Base-by-base conservation (phyloP, 2,797 vertebrate genomes). In the Salmo trutta region DNA sequence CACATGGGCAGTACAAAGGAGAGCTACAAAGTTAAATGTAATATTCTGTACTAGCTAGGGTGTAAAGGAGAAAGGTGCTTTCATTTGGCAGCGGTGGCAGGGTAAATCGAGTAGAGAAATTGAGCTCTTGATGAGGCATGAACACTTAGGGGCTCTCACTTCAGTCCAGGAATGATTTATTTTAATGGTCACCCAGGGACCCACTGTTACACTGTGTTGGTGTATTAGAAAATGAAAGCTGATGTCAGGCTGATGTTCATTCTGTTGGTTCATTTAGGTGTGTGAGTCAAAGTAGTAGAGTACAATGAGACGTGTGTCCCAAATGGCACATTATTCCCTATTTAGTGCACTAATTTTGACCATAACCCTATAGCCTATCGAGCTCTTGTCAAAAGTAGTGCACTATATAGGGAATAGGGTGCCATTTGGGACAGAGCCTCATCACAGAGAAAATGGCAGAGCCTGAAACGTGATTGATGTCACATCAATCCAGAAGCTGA, bases 111-210 rank as follows among this genome's bases (percentile, higher is more conserved):
- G 86, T 82, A 81, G 90, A 88, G 91, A 86, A 87, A 89, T 91
- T 86, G 91, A 5, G 87, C 89, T 92, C 83, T 91, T 90, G 93
- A 93, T 93, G 93, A 94, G 90, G 93, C 89, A 85, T 93, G 91
- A 92, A 93, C 87, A 83, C 82, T 80, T 88, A 8, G 62, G 51
- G 54, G 91, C 87, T 84, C 85, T 83, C 84, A 81, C 73, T 90
- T 91, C 88, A 89, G 88, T 90, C 87, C 79, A 47, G 85, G 87
- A 89, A 91, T 92, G 91, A 95, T 96, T 95, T 95, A 93, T 95
- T 93, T 93, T 94, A 95, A 64, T 94, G 92, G 93, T 91, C 93
- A 93, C 91, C 87, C 80, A 82, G 93, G 91, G 91, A 93, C 90
- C 88, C 89, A 85, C 86, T 90, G 90, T 94, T 94, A 91, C 80